These are phyloP conservation scores for Drosophila villosipedis DNA, from an alignment of 2,888 invertebrate genomes.

Conservation along the genomic window DNA sequence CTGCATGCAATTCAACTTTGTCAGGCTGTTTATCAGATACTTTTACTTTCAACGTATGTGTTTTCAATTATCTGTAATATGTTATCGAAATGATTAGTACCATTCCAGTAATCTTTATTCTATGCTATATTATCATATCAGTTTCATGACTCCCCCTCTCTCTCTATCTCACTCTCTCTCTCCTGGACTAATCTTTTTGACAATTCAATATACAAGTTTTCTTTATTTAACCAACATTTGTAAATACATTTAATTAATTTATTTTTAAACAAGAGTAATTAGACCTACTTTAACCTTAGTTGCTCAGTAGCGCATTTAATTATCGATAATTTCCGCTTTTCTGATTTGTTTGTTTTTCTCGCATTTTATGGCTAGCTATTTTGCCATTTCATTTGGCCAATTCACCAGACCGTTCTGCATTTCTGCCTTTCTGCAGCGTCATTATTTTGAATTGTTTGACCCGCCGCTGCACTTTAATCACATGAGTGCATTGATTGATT, in stretches of 20 bases:
- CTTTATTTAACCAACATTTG: background rate
- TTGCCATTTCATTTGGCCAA: conserved; percentile 37
- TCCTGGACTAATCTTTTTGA: too few relatives aligned
- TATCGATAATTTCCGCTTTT: background rate
- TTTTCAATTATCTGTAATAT: background rate
- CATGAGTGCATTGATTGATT: conserved; percentile 58
- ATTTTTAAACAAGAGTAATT: background rate
- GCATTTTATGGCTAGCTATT: conserved; percentile 34
- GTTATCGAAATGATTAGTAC: background rate
- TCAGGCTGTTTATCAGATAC: background rate
- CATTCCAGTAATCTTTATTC: background rate
- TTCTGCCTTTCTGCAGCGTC: background rate
- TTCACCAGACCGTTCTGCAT: background rate
- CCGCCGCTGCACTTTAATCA: conserved; percentile 40
- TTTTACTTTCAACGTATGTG: background rate
- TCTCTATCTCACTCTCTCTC: background rate
- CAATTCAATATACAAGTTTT: too few relatives aligned
- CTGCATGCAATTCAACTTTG: conserved; percentile 1
- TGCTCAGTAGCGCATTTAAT: conserved; percentile 1
- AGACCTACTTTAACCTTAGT: background rate
- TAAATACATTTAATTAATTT: background rate
- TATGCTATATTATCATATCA: background rate
- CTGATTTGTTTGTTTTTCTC: conserved; percentile 10
- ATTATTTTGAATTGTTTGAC: conserved; percentile 30
- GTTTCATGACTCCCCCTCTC: background rate